Conservation (phyloP, 92 coral and sea anemone genomes). For the Parazoanthus darwini region DNA sequence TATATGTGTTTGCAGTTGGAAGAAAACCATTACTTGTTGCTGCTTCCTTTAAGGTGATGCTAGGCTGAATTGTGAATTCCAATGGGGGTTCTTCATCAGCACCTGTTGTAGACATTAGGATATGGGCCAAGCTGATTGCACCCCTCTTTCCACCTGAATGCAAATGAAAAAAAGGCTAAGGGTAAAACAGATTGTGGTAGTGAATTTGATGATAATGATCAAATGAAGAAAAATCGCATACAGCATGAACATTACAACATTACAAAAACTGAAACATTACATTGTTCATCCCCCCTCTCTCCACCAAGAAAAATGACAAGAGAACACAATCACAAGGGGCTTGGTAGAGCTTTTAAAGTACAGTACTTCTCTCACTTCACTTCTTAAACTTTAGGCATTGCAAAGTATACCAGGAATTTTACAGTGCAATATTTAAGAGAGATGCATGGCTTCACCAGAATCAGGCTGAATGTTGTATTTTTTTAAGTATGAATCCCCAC, state of each 20-base stretch:
- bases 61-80: conserved; percentile 34
- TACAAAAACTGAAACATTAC: not conserved
- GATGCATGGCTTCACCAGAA: too few species aligned
- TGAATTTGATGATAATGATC: not conserved
- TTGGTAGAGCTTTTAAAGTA: too few species aligned
- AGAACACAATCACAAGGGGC: too few species aligned
- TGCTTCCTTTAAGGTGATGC: conserved; percentile 28
- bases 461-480: too few species aligned
- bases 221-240: not conserved
- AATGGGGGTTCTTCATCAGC: conserved; percentile 37
- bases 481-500: too few species aligned
- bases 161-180: not conserved
- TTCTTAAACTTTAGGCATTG: too few species aligned
- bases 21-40: conserved; percentile 4
- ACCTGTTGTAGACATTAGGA: conserved; percentile 31
- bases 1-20: conserved; percentile 41
- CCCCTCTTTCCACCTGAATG: conserved; percentile 37
- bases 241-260: not conserved
- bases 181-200: not conserved
- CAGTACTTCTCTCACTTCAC: too few species aligned
- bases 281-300: too few species aligned
- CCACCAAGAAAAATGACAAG: too few species aligned
- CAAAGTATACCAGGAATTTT: too few species aligned
- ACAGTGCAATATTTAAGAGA: too few species aligned
- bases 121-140: conserved; percentile 28